Conservation (phyloP, 1,140 invertebrate genomes). For the Microvelia longipes region DNA sequence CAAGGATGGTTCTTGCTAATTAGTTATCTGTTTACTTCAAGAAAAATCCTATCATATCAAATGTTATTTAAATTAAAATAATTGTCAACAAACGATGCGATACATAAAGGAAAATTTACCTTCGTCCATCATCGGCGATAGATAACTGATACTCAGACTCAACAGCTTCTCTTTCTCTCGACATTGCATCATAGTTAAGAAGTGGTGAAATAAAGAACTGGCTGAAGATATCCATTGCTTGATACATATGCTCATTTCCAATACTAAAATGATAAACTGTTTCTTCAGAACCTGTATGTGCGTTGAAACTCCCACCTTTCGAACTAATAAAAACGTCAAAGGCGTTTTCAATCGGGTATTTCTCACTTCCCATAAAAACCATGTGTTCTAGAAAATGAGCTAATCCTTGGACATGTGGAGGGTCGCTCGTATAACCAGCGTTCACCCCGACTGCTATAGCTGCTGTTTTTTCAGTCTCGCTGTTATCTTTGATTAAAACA, state of each 20-base stretch:
- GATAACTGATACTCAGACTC: too few relatives aligned
- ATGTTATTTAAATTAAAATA: too few relatives aligned
- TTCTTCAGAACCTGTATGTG: slow-evolving; percentile 70
- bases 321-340: slow-evolving; percentile 80
- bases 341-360: slow-evolving; percentile 86
- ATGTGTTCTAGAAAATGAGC: slow-evolving; percentile 97
- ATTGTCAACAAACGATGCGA: too few relatives aligned
- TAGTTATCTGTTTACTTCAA: too few relatives aligned
- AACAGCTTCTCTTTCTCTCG: slow-evolving; percentile 87
- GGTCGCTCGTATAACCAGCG: slow-evolving; percentile 39
- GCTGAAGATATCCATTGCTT: slow-evolving; percentile 81
- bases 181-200: slow-evolving; percentile 76
- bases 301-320: slow-evolving; percentile 77
- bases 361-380: slow-evolving; percentile 84
- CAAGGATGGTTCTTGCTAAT: too few relatives aligned
- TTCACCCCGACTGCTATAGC: slow-evolving; percentile 52
- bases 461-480: slow-evolving; percentile 39
- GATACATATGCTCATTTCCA: slow-evolving; percentile 54
- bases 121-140: too few relatives aligned
- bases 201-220: slow-evolving; percentile 86
- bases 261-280: slow-evolving; percentile 92
- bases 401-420: slow-evolving; percentile 60
- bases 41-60: too few relatives aligned
- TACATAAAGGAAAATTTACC: too few relatives aligned
- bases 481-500: too few relatives aligned